Percentiles rank a stretch among this genome's conserved stretches.
Evolutionary conservation across 1,140 invertebrate genomes (phyloP).

Genomic region (Agrilus planipennis): DNA sequence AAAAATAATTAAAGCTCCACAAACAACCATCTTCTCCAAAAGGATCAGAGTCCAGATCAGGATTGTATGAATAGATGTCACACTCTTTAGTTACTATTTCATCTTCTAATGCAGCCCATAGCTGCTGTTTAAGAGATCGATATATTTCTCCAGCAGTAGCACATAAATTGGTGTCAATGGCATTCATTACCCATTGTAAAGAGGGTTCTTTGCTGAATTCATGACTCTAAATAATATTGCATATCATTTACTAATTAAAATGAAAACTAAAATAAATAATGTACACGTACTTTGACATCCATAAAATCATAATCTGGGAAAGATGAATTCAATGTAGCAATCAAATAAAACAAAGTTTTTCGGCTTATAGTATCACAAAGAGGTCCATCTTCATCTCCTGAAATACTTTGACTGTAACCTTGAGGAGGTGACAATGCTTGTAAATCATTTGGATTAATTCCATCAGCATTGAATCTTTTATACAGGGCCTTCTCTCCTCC

Average conservation of each 20-base stretch:
- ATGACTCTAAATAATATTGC: constrained; percentile 52
- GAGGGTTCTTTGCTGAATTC: constrained; percentile 94
- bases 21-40: constrained; percentile 96
- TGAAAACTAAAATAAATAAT: neutral
- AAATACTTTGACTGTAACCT: constrained; percentile 62
- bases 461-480: constrained; percentile 75
- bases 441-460: constrained; percentile 63
- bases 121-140: constrained; percentile 57
- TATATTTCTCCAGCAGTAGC: constrained; percentile 77
- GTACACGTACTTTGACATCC: constrained; percentile 66
- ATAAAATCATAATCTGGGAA: constrained; percentile 99
- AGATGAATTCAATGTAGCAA: constrained; percentile 93
- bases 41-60: constrained; percentile 90
- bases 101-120: constrained; percentile 88
- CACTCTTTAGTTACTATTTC: constrained; percentile 84
- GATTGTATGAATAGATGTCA: constrained; percentile 97
- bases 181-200: constrained; percentile 80
- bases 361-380: constrained; percentile 89
- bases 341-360: constrained; percentile 93
- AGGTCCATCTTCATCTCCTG: constrained; percentile 75
- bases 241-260: constrained; percentile 24
- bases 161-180: constrained; percentile 79
- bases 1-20: constrained; percentile 99
- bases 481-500: constrained; percentile 88
- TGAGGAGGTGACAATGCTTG: constrained; percentile 88